Conservation (phyloP, 2,888 invertebrate genomes). For the Girardia tigrina region DNA sequence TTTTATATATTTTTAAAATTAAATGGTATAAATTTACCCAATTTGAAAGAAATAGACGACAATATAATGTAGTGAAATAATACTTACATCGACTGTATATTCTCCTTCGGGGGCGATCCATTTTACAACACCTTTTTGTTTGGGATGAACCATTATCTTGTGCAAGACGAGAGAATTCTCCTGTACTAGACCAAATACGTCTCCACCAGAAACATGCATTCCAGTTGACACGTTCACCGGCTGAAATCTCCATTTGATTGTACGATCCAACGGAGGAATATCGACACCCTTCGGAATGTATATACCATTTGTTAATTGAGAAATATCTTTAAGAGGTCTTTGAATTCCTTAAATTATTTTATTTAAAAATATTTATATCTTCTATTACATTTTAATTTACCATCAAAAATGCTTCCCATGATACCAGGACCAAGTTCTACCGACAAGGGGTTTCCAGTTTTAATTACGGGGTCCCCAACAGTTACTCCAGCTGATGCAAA, state of each 20-base stretch:
- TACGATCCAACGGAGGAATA: slow-evolving; percentile 69
- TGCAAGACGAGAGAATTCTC: background rate
- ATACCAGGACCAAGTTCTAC: slow-evolving; percentile 88
- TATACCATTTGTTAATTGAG: background rate
- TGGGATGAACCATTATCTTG: background rate
- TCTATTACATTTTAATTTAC: too few species aligned
- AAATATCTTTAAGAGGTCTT: slow-evolving; percentile 63
- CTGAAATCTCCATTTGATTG: slow-evolving; percentile 73
- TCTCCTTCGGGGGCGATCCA: background rate
- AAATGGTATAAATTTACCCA: too few species aligned
- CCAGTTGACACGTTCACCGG: background rate
- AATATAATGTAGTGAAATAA: background rate
- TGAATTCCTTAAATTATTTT: slow-evolving; percentile 60
- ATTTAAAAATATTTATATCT: too few species aligned
- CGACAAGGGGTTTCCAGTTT: slow-evolving; percentile 82
- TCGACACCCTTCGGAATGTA: slow-evolving; percentile 91
- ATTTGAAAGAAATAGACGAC: too few species aligned
- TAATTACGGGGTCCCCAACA: slow-evolving; percentile 91
- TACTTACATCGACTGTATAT: background rate
- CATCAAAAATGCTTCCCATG: slow-evolving; percentile 96
- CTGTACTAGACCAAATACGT: background rate
- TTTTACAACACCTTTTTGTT: background rate
- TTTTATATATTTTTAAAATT: too few species aligned
- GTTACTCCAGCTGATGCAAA: slow-evolving; percentile 72
- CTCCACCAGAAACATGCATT: background rate